Conservation (phyloP, 30 jellyfish, hydroid and myxozoan genomes). For the Pseudorhiza aurosa region DNA sequence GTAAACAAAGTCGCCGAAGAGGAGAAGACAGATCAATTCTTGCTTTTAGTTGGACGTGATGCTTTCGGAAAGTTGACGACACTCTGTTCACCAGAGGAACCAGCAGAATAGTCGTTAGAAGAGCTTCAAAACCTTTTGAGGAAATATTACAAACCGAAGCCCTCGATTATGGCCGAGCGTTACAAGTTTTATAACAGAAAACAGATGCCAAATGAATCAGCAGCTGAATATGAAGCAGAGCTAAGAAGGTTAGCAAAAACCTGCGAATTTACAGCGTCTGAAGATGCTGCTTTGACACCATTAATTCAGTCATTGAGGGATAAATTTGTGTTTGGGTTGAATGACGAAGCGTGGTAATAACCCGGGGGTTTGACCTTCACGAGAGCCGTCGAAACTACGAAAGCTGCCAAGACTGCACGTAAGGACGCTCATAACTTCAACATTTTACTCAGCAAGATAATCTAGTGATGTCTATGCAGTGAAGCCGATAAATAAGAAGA, state of each 20-base stretch:
- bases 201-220: conserved; percentile 35
- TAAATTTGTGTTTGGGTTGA: conserved; percentile 52
- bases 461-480: conserved; percentile 47
- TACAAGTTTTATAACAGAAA: conserved; percentile 59
- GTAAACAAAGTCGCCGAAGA: conserved; percentile 58
- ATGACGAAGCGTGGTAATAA: conserved; percentile 68
- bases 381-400: conserved; percentile 47
- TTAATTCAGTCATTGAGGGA: conserved; percentile 28
- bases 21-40: conserved; percentile 57
- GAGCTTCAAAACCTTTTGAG: conserved; percentile 8
- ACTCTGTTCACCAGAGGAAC: conserved; percentile 68
- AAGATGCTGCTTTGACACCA: conserved; percentile 15
- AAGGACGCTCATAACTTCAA: conserved; percentile 53
- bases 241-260: conserved; percentile 63
- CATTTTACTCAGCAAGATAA: conserved; percentile 18
- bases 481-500: conserved; percentile 49
- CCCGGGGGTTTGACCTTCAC: conserved; percentile 58
- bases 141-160: conserved; percentile 54
- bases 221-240: conserved; percentile 44
- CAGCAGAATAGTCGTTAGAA: too few species aligned
- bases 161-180: conserved; percentile 71
- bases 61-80: conserved; percentile 60
- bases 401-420: conserved; percentile 51
- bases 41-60: conserved; percentile 61
- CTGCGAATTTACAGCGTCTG: conserved; percentile 73